Evolutionary conservation across 2,888 invertebrate species (phyloP), one percentile per base, ranked within the genome.

Genomic region (Heliconius sara): DNA sequence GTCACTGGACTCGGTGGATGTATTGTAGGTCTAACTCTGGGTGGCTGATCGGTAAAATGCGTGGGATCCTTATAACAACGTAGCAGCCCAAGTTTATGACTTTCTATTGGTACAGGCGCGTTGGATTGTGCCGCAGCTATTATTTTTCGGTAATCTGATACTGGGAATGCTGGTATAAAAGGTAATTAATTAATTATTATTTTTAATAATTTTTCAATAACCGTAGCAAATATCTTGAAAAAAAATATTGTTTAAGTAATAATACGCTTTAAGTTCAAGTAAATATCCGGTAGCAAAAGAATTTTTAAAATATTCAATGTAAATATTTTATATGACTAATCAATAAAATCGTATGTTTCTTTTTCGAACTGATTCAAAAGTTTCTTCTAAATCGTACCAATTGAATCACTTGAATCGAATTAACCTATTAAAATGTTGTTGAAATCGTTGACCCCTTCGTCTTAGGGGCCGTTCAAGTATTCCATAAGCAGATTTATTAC

Each of bases 21-120:
- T 39, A 96, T 96, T 0, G 93, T 93, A 0, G 96, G 96, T 66
- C 96, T 91, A 10, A 94, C 93, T 0, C 95, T 92, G 0, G 96
- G 95, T 0, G 95, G 95, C 66, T 93, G 93, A 0, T 91, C 91
- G 0, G 89, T 87, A 89, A 97, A 97, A 84, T 95, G 93, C 0
- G 96, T 96, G 0, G 96, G 96, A 85, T 97, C 97, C 79, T 96
- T 95, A 87, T 96, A 97, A 63, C 96, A 96, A 4, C 95, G 89
- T 16, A 95, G 93, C 52, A 96, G 88, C n/a, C 96, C 96, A 0
- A 96, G 92, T 0, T 95, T 91, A 78, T 95, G 94, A 75, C 95
- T 93, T 80, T 96, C 95, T 85, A 96, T 95, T 0, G 96, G 96
- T 34, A 96, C 93, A 0, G 96, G 96, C 0, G 96, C 95, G 2